Base-by-base conservation (phyloP, 2,113 vertebrate species). In the Cinclus mexicanus region DNA sequence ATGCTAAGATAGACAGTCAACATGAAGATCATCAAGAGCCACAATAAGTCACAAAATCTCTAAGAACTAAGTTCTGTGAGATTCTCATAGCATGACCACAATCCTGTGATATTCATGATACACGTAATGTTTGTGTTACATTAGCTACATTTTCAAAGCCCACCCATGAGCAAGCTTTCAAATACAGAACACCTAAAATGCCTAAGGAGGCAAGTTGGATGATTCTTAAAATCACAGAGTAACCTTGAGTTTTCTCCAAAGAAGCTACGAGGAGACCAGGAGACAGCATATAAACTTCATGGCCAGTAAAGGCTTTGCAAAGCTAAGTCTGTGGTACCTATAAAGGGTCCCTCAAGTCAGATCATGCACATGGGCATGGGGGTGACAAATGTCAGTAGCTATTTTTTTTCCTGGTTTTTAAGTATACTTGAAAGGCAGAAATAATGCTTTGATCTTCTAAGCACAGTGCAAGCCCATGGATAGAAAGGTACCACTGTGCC, bases 111-210 rank as follows among this genome's bases (percentile, higher is more conserved):
- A 33, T 4, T 42, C 7, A 2, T 22, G 29, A 46, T 15, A 21
- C 0, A 4, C 61, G 37, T 1, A 0, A 2, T 7, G 9, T 20
- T 39, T 20, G 46, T 25, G 18, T 26, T 39, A 39, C 5, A 4
- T 31, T 14, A 81, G 17, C 59, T 47, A 12, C 5, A 60, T 64
- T 88, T 82, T 42, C 37, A 64, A 79, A 72, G 44, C 28, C 20
- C 9, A 18, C 4, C 6, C 33, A 29, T 6, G 1, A 59, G 11
- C 22, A 82, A 59, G 14, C 15, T 65, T 81, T 59, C 37, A 77
- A 86, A 49, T 23, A 39, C 7, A 11, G 0, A 8, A 39, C 42
- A 35, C 11, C 37, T 31, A 52, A 55, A 29, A 22, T 29, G 22
- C 49, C 33, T 41, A 52, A 29, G 26, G 46, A 65, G 7, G 31